Percentiles rank a stretch among this genome's conserved stretches.
phyloP scores from a whole-genome alignment of 2,888 invertebrate species.

The Acronicta psi region DNA sequence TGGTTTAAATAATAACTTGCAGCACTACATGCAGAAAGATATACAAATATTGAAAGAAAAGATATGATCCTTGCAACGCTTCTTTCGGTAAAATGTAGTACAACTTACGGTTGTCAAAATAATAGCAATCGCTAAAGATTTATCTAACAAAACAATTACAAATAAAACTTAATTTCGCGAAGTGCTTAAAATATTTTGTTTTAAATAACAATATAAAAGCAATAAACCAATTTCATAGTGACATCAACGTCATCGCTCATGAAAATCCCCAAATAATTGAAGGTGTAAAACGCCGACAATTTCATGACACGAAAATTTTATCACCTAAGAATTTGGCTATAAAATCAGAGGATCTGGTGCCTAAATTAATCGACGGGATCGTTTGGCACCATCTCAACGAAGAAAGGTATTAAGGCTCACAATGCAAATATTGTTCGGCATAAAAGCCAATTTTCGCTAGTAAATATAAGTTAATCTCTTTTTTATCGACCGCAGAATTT shows the following conservation, averaged over 20 bases:
- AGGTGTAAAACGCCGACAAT: constrained; percentile 58
- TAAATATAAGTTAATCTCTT: constrained; percentile 39
- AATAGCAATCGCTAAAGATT: no score
- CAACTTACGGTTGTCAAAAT: no score
- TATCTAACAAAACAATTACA: no score
- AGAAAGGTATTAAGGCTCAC: constrained; percentile 47
- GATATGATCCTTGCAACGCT: no score
- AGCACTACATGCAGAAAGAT: no score
- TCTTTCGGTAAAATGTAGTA: no score
- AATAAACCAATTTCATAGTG: constrained; percentile 31
- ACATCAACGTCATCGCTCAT: constrained; percentile 38
- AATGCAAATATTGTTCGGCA: constrained; percentile 46
- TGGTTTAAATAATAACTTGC: not conserved
- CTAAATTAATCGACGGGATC: constrained; percentile 61
- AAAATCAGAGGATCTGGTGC: constrained; percentile 56
- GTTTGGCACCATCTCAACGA: constrained; percentile 53
- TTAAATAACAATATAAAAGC: constrained; percentile 10
- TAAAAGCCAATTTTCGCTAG: constrained; percentile 48
- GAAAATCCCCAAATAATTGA: constrained; percentile 54
- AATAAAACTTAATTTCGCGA: no score
- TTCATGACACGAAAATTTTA: constrained; percentile 58
- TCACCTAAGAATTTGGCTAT: constrained; percentile 60
- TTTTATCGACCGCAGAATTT: constrained; percentile 37
- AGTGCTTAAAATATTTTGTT: no score
- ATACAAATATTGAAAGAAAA: no score